These are phyloP conservation scores for Anolis apletophallus DNA, from an alignment of 2,797 vertebrate genomes.

Conservation along the genomic window DNA sequence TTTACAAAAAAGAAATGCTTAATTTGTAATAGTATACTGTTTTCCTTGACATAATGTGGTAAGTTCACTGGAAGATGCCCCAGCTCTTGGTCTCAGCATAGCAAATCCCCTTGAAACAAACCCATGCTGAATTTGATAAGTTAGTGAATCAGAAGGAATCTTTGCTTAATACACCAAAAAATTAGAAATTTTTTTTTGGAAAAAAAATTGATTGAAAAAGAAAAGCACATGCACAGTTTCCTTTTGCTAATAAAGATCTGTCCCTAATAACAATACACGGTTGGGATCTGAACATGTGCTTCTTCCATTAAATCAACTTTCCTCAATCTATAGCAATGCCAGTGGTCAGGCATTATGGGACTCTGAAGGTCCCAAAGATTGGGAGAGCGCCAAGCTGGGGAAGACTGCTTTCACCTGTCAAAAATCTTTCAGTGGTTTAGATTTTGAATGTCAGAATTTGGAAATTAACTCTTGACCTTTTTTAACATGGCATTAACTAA, in stretches of 20 bases:
- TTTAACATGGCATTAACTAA: slow-evolving; percentile 71
- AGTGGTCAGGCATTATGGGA: background rate
- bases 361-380: background rate
- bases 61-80: slow-evolving; percentile 69
- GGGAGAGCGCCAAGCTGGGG: background rate
- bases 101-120: slow-evolving; percentile 20
- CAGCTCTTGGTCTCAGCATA: slow-evolving; percentile 60
- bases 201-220: slow-evolving; percentile 26
- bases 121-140: slow-evolving; percentile 76
- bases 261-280: slow-evolving; percentile 34
- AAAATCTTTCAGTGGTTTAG: slow-evolving; percentile 43
- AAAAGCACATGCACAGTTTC: slow-evolving; percentile 10
- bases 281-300: background rate
- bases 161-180: slow-evolving; percentile 29
- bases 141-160: slow-evolving; percentile 63
- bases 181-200: slow-evolving; percentile 15
- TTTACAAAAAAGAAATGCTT: slow-evolving; percentile 52
- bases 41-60: slow-evolving; percentile 73
- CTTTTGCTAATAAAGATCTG: slow-evolving; percentile 17
- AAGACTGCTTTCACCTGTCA: background rate
- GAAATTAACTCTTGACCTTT: slow-evolving; percentile 35
- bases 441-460: slow-evolving; percentile 40
- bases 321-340: background rate
- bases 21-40: slow-evolving; percentile 57
- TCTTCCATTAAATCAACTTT: slow-evolving; percentile 7